Conservation (phyloP, 1,140 invertebrate species). For the Gryllus bimaculatus region DNA sequence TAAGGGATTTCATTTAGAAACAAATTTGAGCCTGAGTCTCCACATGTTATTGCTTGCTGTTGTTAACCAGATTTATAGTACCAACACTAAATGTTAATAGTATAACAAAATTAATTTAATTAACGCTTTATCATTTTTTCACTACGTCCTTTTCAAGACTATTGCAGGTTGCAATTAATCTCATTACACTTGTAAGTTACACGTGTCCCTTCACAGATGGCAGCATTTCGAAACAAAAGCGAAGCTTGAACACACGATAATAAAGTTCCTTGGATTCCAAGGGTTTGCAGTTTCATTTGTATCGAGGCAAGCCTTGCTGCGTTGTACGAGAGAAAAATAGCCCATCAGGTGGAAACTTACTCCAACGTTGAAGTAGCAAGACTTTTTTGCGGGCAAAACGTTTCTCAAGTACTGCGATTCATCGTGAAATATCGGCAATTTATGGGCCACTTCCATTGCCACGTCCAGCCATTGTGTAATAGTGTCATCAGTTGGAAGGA, state of each 20-base stretch:
- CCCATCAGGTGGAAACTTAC: not conserved
- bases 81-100: no score
- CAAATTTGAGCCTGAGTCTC: no score
- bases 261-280: not conserved
- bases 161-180: no score
- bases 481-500: not conserved
- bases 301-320: not conserved
- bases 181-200: no score
- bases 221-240: not conserved
- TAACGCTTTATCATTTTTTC: no score
- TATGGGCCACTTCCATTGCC: not conserved
- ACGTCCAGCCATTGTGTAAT: conserved; percentile 2
- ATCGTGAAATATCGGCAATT: not conserved
- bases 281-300: not conserved
- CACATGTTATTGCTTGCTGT: no score
- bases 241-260: not conserved
- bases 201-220: no score
- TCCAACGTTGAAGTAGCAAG: conserved; percentile 6
- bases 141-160: no score
- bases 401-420: not conserved
- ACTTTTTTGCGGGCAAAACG: not conserved
- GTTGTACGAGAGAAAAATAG: not conserved
- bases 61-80: no score
- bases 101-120: no score
- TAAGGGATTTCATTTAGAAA: no score